phyloP scores from a whole-genome alignment of 2,113 vertebrate genomes.

The Aix galericulata region DNA sequence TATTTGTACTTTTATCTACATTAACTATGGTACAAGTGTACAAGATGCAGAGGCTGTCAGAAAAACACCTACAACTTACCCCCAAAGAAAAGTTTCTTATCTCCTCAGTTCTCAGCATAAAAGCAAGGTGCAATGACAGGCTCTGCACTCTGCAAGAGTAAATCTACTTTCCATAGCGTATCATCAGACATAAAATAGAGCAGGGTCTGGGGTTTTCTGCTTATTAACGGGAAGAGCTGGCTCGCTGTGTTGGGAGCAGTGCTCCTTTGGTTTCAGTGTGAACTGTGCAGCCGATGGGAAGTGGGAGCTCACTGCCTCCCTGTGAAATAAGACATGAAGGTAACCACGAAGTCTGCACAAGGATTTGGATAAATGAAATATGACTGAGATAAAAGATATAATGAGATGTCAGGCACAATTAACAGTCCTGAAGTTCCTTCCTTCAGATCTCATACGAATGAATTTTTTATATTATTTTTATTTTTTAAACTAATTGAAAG shows the following conservation, averaged over 20 bases:
- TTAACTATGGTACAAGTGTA: constrained; percentile 42
- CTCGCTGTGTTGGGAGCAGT: not conserved
- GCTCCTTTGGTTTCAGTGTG: not conserved
- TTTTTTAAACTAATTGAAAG: not conserved
- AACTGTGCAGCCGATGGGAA: not conserved
- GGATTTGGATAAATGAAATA: not conserved
- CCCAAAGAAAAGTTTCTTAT: not conserved
- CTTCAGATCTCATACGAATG: not conserved
- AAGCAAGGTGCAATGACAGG: not conserved
- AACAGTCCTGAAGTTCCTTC: not conserved
- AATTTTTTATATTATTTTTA: not conserved
- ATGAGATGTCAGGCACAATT: not conserved
- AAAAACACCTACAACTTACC: constrained; percentile 31
- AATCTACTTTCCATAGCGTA: not conserved
- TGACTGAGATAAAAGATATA: not conserved
- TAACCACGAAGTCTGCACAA: not conserved
- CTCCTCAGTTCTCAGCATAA: not conserved
- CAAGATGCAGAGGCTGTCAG: constrained; percentile 45
- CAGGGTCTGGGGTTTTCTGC: not conserved
- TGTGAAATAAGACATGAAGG: not conserved
- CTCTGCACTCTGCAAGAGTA: not conserved
- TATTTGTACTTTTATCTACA: constrained; percentile 66
- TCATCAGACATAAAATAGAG: not conserved
- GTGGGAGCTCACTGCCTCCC: not conserved
- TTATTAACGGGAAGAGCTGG: not conserved